Base-by-base conservation (phyloP, 2,888 invertebrate genomes). In the Erebia palarica region DNA sequence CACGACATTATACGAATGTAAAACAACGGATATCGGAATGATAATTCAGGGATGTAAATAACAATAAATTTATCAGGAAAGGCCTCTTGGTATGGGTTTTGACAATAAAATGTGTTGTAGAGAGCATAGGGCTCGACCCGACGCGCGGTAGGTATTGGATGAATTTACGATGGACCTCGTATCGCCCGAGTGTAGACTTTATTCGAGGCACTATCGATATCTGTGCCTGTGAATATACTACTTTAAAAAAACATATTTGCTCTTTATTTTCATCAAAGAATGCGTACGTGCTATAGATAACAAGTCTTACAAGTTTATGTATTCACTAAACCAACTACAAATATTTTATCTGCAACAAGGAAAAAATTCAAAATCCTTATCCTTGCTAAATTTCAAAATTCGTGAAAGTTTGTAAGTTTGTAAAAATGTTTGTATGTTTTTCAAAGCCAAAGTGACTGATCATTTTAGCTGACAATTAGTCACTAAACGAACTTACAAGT, bases 1-100 rank as follows among this genome's bases (percentile, higher is more conserved):
- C 89, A 90, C 84, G 86, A 84, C 84, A 86, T 89, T 89, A 90
- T 85, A 86, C 83, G 84, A 87, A 91, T 91, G 91, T 92, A 92
- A 92, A 89, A 92, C 92, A 92, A 90, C 85, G 82, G 85, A 87
- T 89, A 91, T 92, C 90, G 86, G 81, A 84, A 86, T 89, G 90
- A 91, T 91, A 91, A 90, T 90, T 87, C 88, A 82, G 85, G 85
- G 89, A 89, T 90, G 92, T 92, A 92, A 92, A 93, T 92, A 92
- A 92, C 92, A 91, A 92, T 92, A 92, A 91, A 88, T 87, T 92
- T 92, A 93, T 93, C 92, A 84, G 87, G 81, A 80, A 84, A 87
- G 84, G 85, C 85, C 86, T 84, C 83, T 80, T 82, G 78, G 84
- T 90, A 90, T 92, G 89, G 89, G 89, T 90, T 92, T 91, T 91